Percentiles rank a stretch among this genome's conserved stretches.
Conservation (phyloP, 2,797 vertebrate species). For the Discoglossus pictus region DNA sequence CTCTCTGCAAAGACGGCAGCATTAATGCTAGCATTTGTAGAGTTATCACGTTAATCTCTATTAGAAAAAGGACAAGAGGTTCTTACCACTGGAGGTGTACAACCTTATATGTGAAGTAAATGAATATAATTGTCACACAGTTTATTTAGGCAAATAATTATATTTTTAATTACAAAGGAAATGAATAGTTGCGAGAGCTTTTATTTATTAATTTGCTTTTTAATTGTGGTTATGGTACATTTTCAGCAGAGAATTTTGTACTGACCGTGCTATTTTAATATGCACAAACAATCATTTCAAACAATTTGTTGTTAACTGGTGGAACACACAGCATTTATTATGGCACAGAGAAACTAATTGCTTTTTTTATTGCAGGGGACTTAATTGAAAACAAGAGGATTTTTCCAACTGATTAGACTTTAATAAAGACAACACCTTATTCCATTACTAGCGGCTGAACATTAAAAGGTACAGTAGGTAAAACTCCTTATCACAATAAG, state of each 20-base stretch:
- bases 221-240: conserved; percentile 50
- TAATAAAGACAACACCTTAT: conserved; percentile 35
- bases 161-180: conserved; percentile 65
- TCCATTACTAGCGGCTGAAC: conserved; percentile 9
- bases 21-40: conserved; percentile 49
- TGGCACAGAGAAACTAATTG: conserved; percentile 37
- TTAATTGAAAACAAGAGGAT: conserved; percentile 48
- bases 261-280: conserved; percentile 23
- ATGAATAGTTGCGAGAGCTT: conserved; percentile 54
- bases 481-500: no score
- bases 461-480: neutral
- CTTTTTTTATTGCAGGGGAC: conserved; percentile 32
- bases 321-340: conserved; percentile 33
- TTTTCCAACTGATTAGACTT: conserved; percentile 46
- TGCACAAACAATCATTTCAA: conserved; percentile 22
- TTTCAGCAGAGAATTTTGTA: conserved; percentile 38
- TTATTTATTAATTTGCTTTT: conserved; percentile 56
- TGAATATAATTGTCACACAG: conserved; percentile 53
- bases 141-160: conserved; percentile 64
- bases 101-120: conserved; percentile 47
- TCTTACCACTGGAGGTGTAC: conserved; percentile 41
- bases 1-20: conserved; percentile 40
- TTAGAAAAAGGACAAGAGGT: conserved; percentile 46
- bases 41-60: conserved; percentile 44
- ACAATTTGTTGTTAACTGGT: conserved; percentile 36